Base-by-base conservation (phyloP, 2,797 vertebrate genomes). In the Rhodeus uyekii region DNA sequence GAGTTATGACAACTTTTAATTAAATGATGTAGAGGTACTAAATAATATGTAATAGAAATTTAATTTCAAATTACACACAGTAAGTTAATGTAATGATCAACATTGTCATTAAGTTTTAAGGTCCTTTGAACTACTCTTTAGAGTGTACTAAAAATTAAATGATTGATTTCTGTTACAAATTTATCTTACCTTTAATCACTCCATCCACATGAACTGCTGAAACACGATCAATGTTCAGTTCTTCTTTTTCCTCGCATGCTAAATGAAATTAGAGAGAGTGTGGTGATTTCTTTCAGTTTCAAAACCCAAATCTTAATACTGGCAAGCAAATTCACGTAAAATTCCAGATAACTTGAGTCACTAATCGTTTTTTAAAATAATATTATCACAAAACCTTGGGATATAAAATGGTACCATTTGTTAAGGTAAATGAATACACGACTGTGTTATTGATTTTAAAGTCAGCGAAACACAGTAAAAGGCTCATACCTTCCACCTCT, bases 171-270 rank as follows among this genome's bases (percentile, higher is more conserved):
- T 36, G 61, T 63, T 36, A 63, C n/a, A n/a, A n/a, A n/a, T n/a
- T n/a, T 61, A 6, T 32, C 69, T 44, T 61, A 85, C 84, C 46
- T 39, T 83, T 76, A 27, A 60, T 79, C 42, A 61, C 27, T 44
- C 18, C 76, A 27, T 68, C 61, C 32, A 58, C 36, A 7, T 46
- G 24, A 61, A 14, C 29, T 10, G 18, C 32, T 74, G 76, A 42
- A 50, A 34, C 24, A 34, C 1, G 1, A 22, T 61, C 48, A n/a
- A 16, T 55, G 55, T 55, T 8, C 14, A 83, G 18, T 63, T 44
- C 68, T 19, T 44, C 68, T 50, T 44, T 76, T 78, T 80, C 69
- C 13, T 42, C 27, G n/a, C 19, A 14, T 22, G 63, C 84, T 82
- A 29, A 73, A 79, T 24, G 14, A 80, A 16, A 50, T 39, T 27